Percentiles rank a stretch among this genome's conserved stretches.
Evolutionary conservation across 2,797 vertebrate genomes (phyloP).

Genomic region (Pangasius mekongensis): DNA sequence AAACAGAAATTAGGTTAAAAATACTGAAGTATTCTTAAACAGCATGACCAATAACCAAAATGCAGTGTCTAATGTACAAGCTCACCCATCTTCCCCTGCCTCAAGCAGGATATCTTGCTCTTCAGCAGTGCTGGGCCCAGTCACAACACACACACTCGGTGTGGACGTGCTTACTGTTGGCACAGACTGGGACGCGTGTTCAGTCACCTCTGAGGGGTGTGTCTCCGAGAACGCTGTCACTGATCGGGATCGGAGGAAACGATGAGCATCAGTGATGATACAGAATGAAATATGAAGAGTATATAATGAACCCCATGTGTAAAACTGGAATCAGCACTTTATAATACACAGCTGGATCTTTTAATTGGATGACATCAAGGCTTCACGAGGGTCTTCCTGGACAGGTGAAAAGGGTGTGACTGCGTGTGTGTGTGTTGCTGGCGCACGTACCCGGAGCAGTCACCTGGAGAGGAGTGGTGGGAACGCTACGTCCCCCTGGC

Average conservation of each 20-base stretch:
- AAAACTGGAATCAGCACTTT: not conserved
- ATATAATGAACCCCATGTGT: no score
- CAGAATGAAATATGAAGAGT: not conserved
- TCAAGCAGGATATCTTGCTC: constrained; percentile 90
- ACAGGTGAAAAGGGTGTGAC: not conserved
- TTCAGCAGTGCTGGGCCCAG: constrained; percentile 78
- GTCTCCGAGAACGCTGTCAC: constrained; percentile 86
- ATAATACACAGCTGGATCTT: not conserved
- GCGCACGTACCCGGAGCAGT: constrained; percentile 82
- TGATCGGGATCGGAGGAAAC: constrained; percentile 49
- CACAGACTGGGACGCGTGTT: constrained; percentile 91
- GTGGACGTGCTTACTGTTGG: constrained; percentile 96
- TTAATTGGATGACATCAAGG: not conserved
- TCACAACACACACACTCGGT: constrained; percentile 77
- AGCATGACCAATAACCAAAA: not conserved
- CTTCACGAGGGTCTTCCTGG: not conserved
- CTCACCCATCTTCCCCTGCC: constrained; percentile 88
- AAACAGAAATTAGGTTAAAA: not conserved
- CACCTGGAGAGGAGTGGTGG: constrained; percentile 88
- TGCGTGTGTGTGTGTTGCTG: not conserved
- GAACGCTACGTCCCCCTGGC: constrained; percentile 91
- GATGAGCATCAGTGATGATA: not conserved
- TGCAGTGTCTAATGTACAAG: no score
- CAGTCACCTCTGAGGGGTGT: constrained; percentile 80
- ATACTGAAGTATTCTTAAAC: no score